phyloP scores from a whole-genome alignment of 2,797 vertebrate genomes.

The Choloepus didactylus region DNA sequence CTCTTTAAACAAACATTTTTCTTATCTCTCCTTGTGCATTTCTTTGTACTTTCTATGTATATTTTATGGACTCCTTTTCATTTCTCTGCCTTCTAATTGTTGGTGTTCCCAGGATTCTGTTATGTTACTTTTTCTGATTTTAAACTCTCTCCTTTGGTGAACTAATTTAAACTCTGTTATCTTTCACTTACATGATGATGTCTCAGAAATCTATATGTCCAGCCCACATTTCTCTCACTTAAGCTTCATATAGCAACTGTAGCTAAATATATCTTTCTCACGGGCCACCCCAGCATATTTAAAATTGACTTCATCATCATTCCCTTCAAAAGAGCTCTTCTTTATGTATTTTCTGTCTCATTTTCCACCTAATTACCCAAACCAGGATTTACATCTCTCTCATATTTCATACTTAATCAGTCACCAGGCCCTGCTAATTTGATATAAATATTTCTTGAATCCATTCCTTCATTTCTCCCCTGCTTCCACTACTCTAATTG shows the following conservation, averaged over 20 bases:
- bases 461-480: not conserved
- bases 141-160: not conserved
- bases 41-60: not conserved
- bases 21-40: not conserved
- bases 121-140: not conserved
- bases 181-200: not conserved
- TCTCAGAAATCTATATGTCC: not conserved
- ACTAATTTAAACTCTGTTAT: not conserved
- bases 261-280: not conserved
- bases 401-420: not conserved
- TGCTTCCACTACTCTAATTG: not conserved
- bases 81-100: not conserved
- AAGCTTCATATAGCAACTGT: not conserved
- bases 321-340: not conserved
- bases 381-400: not conserved
- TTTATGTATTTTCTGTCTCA: not conserved
- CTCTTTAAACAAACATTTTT: not conserved
- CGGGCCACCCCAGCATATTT: not conserved
- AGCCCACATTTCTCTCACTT: not conserved
- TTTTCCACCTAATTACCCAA: not conserved
- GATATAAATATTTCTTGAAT: not conserved
- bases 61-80: not conserved
- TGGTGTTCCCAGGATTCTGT: not conserved
- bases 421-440: not conserved
- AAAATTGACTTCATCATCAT: slow-evolving; percentile 26